Percentiles rank a stretch among this genome's conserved stretches.
These are phyloP conservation scores for Diorhabda sublineata DNA, from an alignment of 1,140 invertebrate genomes.

Conservation along the genomic window DNA sequence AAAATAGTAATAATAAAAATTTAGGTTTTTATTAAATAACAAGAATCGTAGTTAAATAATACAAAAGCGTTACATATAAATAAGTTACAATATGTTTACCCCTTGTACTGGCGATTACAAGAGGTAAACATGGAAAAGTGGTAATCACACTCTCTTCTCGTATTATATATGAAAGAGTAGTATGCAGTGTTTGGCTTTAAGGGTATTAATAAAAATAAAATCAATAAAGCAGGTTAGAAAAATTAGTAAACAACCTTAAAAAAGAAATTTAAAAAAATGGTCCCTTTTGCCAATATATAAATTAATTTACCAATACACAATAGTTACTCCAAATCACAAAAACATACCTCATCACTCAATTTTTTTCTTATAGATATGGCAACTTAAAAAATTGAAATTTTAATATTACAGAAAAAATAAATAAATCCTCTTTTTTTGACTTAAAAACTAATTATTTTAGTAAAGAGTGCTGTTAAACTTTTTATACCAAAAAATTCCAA, in stretches of 20 bases:
- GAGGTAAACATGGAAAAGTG: constrained; percentile 29
- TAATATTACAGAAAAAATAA: constrained; percentile 22
- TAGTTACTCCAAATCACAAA: background rate
- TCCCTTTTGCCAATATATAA: constrained; percentile 38
- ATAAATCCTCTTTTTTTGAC: background rate
- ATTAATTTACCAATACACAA: constrained; percentile 23
- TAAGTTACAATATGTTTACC: constrained; percentile 25
- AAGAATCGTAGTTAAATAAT: constrained; percentile 38
- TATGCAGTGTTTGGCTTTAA: constrained; percentile 3
- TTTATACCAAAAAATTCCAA: constrained; percentile 25
- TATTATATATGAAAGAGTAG: background rate
- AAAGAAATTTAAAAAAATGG: constrained; percentile 38
- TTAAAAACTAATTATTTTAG: constrained; percentile 8
- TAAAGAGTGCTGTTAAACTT: constrained; percentile 19
- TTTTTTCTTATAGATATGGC: constrained; percentile 32
- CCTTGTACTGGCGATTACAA: constrained; percentile 41
- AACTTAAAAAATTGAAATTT: constrained; percentile 19
- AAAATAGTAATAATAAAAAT: constrained; percentile 32
- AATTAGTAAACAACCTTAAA: constrained; percentile 40
- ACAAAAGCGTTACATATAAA: constrained; percentile 40
- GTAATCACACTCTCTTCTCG: constrained; percentile 37
- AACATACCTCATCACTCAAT: background rate
- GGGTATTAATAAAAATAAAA: constrained; percentile 19
- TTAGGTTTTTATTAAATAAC: constrained; percentile 41
- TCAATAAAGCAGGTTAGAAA: constrained; percentile 36